phyloP scores from a whole-genome alignment of 2,797 vertebrate genomes.

The Aeoliscus strigatus region DNA sequence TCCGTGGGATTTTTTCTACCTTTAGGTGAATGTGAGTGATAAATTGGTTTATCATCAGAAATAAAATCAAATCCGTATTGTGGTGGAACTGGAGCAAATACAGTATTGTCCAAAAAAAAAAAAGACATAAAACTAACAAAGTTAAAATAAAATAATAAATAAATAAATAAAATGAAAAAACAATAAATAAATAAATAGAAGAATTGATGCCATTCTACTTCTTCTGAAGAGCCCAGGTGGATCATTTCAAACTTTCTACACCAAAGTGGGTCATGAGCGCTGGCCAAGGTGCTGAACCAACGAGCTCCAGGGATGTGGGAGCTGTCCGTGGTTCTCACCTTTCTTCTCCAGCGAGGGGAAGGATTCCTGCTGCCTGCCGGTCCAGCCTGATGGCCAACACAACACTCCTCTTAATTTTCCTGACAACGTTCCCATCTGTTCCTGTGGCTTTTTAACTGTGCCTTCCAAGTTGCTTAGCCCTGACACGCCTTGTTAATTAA shows the following conservation, averaged over 20 bases:
- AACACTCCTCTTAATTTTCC: conserved; percentile 10
- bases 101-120: no score
- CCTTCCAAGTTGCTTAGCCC: conserved; percentile 3
- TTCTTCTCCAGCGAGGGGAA: neutral
- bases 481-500: conserved; percentile 23
- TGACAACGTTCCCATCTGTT: conserved; percentile 31
- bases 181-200: no score
- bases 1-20: no score
- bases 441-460: conserved; percentile 4
- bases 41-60: no score
- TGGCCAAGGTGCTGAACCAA: conserved; percentile 36
- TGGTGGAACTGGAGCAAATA: no score
- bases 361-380: conserved; percentile 24
- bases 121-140: no score
- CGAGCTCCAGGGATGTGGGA: neutral
- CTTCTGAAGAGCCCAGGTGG: neutral
- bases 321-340: conserved; percentile 28
- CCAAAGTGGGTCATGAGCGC: conserved; percentile 4
- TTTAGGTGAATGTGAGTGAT: no score
- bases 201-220: no score
- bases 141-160: no score
- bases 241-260: conserved; percentile 1
- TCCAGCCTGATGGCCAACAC: conserved; percentile 6
- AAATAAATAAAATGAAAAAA: no score
- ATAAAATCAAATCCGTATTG: no score